Evolutionary conservation across 1,140 invertebrate genomes (phyloP), one percentile per base, ranked within the genome.

Genomic region (Drosophila micromelanica): DNA sequence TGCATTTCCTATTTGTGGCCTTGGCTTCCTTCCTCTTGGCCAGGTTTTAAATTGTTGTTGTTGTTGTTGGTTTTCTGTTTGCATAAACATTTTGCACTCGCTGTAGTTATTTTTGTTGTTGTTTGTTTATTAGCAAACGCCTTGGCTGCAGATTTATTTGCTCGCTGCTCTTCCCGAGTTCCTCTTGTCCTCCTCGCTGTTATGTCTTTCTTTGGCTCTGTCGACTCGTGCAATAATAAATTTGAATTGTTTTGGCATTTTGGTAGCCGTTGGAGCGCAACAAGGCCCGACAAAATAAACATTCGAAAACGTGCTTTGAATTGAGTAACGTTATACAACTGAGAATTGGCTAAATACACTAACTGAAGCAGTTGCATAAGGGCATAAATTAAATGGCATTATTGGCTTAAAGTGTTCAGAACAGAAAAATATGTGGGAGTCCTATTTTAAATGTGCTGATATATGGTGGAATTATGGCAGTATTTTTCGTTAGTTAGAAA

Each of bases 21-120:
- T 81, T 81, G 78, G 68, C 55, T 73, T 73, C 54, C 62, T 73
- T 73, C 63, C 54, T 67, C 35, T 63, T 55, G 40, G 32, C 17
- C 35, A 57, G 35, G 27, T 30, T 64, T 17, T 17, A 30, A 37
- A 15, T 15, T 62, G 23, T 49, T 7, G 15, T 17, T 46, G 27
- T 13, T 51, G 4, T 42, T 32, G 9, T 11, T 51, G n/a, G 9
- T 27, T 52, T 20, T n/a, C 61, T 77, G 78, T 82, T 81, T 78
- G 65, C 78, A 81, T 81, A 81, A 81, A 82, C 69, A 81, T 81
- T 81, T 77, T 80, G 76, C 75, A 64, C 60, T 42, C 52, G 55
- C 76, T 68, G 45, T 65, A 32, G 49, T 40, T 51, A 49, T 60
- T 49, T 49, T 70, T 54, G 1, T 70, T 54, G 35, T 63, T 68